These are phyloP conservation scores for Ascidia mentula DNA, from an alignment of 23 tunicate genomes.

Conservation along the genomic window DNA sequence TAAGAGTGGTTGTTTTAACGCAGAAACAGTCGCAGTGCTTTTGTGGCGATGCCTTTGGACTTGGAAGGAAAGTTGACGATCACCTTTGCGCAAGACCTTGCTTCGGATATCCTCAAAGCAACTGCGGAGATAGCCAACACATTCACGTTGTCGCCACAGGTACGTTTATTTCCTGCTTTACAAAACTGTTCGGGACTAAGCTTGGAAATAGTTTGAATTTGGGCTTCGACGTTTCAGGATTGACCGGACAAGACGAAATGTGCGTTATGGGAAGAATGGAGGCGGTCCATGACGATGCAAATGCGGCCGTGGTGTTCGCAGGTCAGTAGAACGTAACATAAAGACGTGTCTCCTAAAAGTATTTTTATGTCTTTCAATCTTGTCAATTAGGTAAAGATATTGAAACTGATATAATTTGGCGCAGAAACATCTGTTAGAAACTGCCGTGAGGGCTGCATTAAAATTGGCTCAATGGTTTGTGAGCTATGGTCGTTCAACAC, in stretches of 20 bases:
- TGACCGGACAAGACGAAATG: neutral
- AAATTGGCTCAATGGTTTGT: neutral
- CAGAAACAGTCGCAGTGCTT: constrained; percentile 1
- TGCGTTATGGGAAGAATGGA: neutral
- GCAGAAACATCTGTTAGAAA: neutral
- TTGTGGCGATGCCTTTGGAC: neutral
- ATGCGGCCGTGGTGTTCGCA: neutral
- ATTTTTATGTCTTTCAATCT: too few relatives aligned
- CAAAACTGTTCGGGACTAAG: neutral
- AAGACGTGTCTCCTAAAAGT: too few relatives aligned
- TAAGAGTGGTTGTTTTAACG: too few relatives aligned
- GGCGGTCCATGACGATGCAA: neutral
- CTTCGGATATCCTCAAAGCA: neutral
- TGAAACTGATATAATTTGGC: too few relatives aligned
- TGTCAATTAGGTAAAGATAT: too few relatives aligned
- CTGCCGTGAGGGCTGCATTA: neutral
- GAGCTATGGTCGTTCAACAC: neutral
- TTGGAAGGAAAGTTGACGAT: neutral
- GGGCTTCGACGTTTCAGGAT: neutral
- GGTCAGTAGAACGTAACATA: too few relatives aligned
- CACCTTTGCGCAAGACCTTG: neutral
- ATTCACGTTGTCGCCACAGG: constrained; percentile 10
- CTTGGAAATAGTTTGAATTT: too few relatives aligned
- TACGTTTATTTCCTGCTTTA: neutral
- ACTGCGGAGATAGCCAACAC: neutral